Evolutionary conservation across 2,888 invertebrate genomes (phyloP).

Genomic region (Drosophila demipolita): DNA sequence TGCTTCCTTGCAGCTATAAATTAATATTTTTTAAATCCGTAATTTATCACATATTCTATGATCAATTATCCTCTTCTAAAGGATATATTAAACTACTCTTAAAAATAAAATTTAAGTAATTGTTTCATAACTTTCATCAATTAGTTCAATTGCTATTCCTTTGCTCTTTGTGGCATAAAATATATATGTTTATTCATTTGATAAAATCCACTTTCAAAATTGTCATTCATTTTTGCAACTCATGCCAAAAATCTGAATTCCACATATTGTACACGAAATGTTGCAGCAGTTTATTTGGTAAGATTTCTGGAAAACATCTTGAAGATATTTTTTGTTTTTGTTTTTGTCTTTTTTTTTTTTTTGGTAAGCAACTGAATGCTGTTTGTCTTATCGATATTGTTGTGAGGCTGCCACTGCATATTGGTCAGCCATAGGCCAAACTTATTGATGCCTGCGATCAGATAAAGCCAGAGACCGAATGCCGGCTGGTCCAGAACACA

Average conservation of each 20-base stretch:
- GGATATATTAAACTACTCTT: neutral
- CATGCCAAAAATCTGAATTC: slow-evolving; percentile 21
- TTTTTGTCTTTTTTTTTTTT: slow-evolving; percentile 3
- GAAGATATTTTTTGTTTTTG: slow-evolving; percentile 14
- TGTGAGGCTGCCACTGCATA: slow-evolving; percentile 43
- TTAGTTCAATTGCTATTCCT: slow-evolving; percentile 18
- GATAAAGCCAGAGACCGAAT: slow-evolving; percentile 53
- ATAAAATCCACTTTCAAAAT: neutral
- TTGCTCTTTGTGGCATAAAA: neutral
- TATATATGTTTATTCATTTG: neutral
- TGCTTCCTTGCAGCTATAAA: neutral
- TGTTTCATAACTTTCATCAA: slow-evolving; percentile 20
- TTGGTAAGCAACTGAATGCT: slow-evolving; percentile 15
- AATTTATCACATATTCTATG: neutral
- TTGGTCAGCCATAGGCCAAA: slow-evolving; percentile 60
- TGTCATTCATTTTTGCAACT: slow-evolving; percentile 22
- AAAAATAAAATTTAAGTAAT: neutral
- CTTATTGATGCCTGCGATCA: slow-evolving; percentile 70
- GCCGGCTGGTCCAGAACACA: slow-evolving; percentile 29
- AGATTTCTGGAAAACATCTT: slow-evolving; percentile 31
- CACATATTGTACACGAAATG: slow-evolving; percentile 4
- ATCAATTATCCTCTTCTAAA: neutral
- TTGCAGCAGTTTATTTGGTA: slow-evolving; percentile 12
- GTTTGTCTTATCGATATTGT: slow-evolving; percentile 47
- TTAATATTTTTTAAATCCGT: neutral